Percentiles rank a stretch among this genome's conserved stretches.
Evolutionary conservation across 2,888 invertebrate species (phyloP).

Genomic region (Desoria tigrina): DNA sequence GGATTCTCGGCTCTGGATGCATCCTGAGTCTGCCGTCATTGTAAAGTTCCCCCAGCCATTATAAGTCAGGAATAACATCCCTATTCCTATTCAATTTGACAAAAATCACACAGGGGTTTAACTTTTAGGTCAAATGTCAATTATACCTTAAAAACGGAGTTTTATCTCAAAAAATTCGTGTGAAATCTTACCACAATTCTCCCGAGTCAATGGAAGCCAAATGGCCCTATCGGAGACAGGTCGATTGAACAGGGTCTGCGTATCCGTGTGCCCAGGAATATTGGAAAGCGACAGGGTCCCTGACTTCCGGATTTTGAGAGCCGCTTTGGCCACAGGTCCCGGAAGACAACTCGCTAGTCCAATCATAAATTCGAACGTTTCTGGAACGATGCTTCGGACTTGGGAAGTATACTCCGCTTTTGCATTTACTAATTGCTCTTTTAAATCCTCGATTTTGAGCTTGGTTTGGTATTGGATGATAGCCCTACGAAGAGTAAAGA

Average conservation of each 20-base stretch:
- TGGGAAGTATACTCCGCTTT: background rate
- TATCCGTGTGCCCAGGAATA: constrained; percentile 3
- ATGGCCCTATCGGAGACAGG: background rate
- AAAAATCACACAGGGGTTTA: background rate
- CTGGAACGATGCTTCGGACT: background rate
- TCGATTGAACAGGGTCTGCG: constrained; percentile 5
- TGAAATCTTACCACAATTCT: constrained; percentile 16
- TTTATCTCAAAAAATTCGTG: no score
- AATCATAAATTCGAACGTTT: background rate
- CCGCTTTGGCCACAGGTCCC: background rate
- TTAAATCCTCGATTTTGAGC: background rate
- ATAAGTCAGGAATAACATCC: constrained; percentile 11
- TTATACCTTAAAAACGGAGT: no score
- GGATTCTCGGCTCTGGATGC: background rate
- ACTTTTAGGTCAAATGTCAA: no score
- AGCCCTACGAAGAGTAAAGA: background rate
- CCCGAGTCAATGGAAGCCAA: constrained; percentile 9
- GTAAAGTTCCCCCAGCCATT: constrained; percentile 13
- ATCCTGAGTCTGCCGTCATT: constrained; percentile 15
- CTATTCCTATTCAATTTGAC: constrained; percentile 7
- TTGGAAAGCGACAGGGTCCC: constrained; percentile 14
- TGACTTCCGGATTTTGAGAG: background rate
- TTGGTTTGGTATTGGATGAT: constrained; percentile 15
- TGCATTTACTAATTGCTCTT: constrained; percentile 1
- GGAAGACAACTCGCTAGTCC: background rate